Base-by-base conservation (phyloP, 2,888 invertebrate species). In the Stomorhina lunata region DNA sequence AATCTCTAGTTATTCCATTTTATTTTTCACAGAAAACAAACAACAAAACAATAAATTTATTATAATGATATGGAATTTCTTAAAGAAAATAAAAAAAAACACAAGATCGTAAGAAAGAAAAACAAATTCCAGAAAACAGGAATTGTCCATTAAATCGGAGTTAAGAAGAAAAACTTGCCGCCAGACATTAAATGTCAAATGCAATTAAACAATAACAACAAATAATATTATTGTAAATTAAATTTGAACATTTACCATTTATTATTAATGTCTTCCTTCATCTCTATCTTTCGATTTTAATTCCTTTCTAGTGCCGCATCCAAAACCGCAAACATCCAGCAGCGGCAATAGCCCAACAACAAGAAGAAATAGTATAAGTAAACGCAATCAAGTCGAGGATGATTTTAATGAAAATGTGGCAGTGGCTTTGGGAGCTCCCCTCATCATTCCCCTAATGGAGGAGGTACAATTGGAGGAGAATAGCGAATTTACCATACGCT, bases 401-500 rank as follows among this genome's bases (percentile, higher is more conserved):
- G 87, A 89, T 40, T 82, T 83, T 45, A 84, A 84, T 65, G 84
- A 83, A 2, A 87, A 86, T 75, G 88, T 87, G 76, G 90, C 89
- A 15, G 88, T 87, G n/a, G 87, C 86, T 34, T 80, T 84, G 50
- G 90, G 89, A 32, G 88, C 89, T 20, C 92, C 91, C 2, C 84
- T 90, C 6, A 90, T 92, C 68, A 88, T 89, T 69, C 91, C 91
- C 12, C 86, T 88, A 45, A 86, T 86, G 71, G 84, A 87, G 1
- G 89, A 92, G 69, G 80, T 90, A 2, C 89, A 87, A 29, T 85
- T 92, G 48, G 88, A 90, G 6, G 85, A 87, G 0, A 86, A 88
- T 25, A 84, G 86, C 0, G 90, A 91, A 84, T 90, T 90, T 53
- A 91, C 90, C 2, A 83, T 92, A 61, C 87, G 88, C n/a, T 93